Conservation (phyloP, 2,113 vertebrate genomes). For the Noturus placidus region DNA sequence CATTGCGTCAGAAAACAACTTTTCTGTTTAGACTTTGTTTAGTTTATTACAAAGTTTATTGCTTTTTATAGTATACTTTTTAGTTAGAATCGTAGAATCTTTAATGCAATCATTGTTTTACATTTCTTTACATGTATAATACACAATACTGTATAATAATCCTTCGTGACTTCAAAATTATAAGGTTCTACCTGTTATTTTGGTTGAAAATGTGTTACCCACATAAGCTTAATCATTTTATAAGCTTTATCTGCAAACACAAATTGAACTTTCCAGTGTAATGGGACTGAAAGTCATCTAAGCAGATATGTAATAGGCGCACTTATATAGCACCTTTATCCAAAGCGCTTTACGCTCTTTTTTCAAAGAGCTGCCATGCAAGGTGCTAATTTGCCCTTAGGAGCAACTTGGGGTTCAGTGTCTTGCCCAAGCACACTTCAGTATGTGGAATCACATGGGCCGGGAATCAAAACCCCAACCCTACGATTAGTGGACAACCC, state of each 20-base stretch:
- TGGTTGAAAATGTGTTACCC: background rate
- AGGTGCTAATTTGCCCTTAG: no score
- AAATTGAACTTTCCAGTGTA: background rate
- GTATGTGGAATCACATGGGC: no score
- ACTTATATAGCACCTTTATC: no score
- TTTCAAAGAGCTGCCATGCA: no score
- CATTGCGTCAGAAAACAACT: no score
- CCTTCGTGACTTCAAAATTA: background rate
- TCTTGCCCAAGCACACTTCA: no score
- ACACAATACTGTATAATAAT: background rate
- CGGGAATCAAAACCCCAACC: no score
- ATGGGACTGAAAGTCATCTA: background rate
- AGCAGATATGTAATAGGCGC: background rate
- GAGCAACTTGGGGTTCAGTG: no score
- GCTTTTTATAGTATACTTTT: background rate
- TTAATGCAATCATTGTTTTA: background rate
- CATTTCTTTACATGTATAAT: background rate
- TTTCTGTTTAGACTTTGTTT: background rate
- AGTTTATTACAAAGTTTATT: background rate
- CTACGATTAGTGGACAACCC: no score
- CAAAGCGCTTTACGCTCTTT: no score
- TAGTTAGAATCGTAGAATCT: background rate
- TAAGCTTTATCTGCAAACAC: background rate
- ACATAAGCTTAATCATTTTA: background rate
- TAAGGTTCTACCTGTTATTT: background rate